Evolutionary conservation across 2,888 invertebrate genomes (phyloP).

Genomic region (Aromia moschata): DNA sequence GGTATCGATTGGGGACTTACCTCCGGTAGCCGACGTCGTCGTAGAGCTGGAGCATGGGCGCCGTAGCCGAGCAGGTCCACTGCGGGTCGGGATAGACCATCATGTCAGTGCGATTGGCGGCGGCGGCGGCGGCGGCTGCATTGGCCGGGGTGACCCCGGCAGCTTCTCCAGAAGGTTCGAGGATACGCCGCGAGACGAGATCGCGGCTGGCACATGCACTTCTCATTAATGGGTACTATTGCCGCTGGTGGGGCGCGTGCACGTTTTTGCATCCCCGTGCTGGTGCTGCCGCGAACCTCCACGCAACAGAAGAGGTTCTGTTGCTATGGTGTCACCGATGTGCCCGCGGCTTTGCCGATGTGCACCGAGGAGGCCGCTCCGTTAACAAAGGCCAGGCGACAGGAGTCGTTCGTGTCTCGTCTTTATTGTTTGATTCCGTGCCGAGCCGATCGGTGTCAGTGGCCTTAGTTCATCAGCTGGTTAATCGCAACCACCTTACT

Average conservation of each 20-base stretch:
- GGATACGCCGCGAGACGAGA: constrained; percentile 58
- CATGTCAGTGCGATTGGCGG: constrained; percentile 52
- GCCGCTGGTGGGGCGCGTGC: constrained; percentile 37
- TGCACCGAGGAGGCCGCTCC: constrained; percentile 25
- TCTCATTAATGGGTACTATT: constrained; percentile 55
- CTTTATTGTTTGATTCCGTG: constrained; percentile 3
- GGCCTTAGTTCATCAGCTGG: constrained; percentile 39
- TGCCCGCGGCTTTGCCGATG: too few species aligned
- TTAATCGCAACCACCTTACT: constrained; percentile 41
- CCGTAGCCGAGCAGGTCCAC: constrained; percentile 65
- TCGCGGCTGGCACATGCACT: constrained; percentile 60
- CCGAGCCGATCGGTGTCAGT: constrained; percentile 36
- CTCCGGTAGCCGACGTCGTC: constrained; percentile 72
- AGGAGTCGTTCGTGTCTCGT: not conserved
- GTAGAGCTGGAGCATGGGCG: constrained; percentile 72
- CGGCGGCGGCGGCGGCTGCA: constrained; percentile 48
- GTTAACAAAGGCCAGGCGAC: constrained; percentile 15
- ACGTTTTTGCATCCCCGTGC: constrained; percentile 42
- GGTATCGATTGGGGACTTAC: constrained; percentile 61
- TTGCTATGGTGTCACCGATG: constrained; percentile 37
- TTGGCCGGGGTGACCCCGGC: constrained; percentile 49
- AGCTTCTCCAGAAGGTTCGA: constrained; percentile 54
- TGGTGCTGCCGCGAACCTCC: constrained; percentile 24
- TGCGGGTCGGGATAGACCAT: constrained; percentile 74
- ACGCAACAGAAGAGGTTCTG: constrained; percentile 24